Evolutionary conservation across 2,888 invertebrate species (phyloP), one percentile per base, ranked within the genome.

Genomic region (Diabrotica balteata): DNA sequence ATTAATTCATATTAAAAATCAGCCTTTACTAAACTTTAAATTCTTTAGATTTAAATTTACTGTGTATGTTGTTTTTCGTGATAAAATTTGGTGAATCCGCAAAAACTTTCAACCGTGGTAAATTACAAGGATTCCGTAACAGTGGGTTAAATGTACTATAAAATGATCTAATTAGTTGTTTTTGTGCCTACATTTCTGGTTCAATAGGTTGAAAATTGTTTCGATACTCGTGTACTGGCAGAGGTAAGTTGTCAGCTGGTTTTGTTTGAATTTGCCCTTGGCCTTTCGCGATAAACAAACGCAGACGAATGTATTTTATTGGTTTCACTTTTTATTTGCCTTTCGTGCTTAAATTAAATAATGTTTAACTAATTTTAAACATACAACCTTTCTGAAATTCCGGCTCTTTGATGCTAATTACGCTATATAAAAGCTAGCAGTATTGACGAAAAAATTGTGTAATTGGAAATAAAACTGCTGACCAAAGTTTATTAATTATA

Each of bases 111-210:
- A 32, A 22, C 44, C 17, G 57, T 45, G 44, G 50, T 57, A 57
- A 57, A 57, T 63, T 57, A 63, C 43, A 42, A 9, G 17, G 57
- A 63, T 57, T 50, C 11, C 63, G 44, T 55, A 55, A 55, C 54
- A n/a, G 43, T 43, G 9, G 49, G 45, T 55, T 63, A 57, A 63
- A 63, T 63, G 63, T 63, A 57, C 44, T 51, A 49, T 57, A 51
- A 63, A 63, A 57, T 45, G 50, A 63, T 63, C 63, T 63, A 63
- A 63, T 63, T 63, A 57, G 50, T 44, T 63, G 63, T 63, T 57
- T 63, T 63, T 57, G 45, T 63, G 63, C 57, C 57, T 63, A 63
- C 22, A 63, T 63, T 55, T 63, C 22, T 52, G 54, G 45, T 47
- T 57, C 63, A 63, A 8, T 57, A 63, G 50, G 63, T 57, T 17